Evolutionary conservation across 2,888 invertebrate genomes (phyloP), one percentile per base, ranked within the genome.

Genomic region (Chaitophorus viminalis): DNA sequence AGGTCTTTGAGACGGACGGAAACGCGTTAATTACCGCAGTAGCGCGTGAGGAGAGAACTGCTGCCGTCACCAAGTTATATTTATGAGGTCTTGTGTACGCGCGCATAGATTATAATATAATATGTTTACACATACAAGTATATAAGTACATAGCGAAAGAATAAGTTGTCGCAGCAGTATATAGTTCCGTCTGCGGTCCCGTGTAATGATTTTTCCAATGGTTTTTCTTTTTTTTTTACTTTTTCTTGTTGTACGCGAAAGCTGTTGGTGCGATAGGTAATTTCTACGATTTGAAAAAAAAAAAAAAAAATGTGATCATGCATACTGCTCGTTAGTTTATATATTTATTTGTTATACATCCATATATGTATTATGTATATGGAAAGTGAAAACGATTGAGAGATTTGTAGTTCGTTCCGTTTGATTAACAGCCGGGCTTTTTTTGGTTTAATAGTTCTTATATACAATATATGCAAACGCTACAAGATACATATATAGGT

Each of bases 21-120:
- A 82, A 82, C 72, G 72, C 72, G 82, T 74, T 72, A 72, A 72
- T 82, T 82, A 52, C 21, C 14, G 46, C 70, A 17, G 9, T 39
- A 9, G 29, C n/a, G 36, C 8, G 29, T 11, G 65, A 65, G 21
- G 29, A 65, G 65, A 39, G 39, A n/a, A 72, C 52, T 46, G 33
- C 21, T 9, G 52, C 18, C 21, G 31, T 70, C 68, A 29, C 65
- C 21, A 21, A 39, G 33, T 33, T 81, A 81, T 68, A 81, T 81
- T 81, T 81, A 81, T 68, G 68, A 70, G 68, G 25, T 70, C 46
- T 70, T 36, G 25, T 8, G 25, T 60, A 31, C 79, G n/a, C 39
- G n/a, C 39, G 18, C 3, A 6, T 17, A 36, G 54, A 79, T 36
- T 29, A 29, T 11, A 29, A 70, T 70, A 29, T 1, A 17, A n/a